These are phyloP conservation scores for Orthosia gothica DNA, from an alignment of 2,888 invertebrate species.

Conservation along the genomic window DNA sequence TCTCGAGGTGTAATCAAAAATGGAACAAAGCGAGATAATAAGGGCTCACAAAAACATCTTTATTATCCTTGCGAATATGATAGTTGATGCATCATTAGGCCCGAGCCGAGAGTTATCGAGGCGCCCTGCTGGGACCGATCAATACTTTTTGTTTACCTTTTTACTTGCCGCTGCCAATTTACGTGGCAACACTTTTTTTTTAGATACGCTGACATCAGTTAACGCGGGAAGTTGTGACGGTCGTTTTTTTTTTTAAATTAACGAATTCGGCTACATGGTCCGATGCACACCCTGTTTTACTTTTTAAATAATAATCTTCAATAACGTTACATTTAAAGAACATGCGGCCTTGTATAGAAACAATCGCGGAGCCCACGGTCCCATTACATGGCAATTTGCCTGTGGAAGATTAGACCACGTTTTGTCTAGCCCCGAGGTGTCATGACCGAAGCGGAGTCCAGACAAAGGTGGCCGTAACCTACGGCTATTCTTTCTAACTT, in stretches of 20 bases:
- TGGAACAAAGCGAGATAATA: constrained; percentile 63
- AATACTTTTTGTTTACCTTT: constrained; percentile 73
- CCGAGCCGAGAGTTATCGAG: constrained; percentile 70
- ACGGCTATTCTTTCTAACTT: constrained; percentile 78
- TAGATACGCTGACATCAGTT: constrained; percentile 47
- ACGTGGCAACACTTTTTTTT: constrained; percentile 64
- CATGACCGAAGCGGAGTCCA: constrained; percentile 72
- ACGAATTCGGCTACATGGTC: constrained; percentile 68
- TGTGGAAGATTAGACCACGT: constrained; percentile 74
- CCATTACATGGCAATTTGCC: constrained; percentile 73
- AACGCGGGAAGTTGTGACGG: constrained; percentile 54
- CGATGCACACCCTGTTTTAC: constrained; percentile 75
- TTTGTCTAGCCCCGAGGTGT: constrained; percentile 80
- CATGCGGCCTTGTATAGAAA: constrained; percentile 41
- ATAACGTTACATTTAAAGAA: constrained; percentile 38
- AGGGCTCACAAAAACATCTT: constrained; percentile 72
- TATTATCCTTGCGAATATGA: constrained; percentile 73
- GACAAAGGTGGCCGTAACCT: constrained; percentile 76
- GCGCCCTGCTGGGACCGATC: constrained; percentile 76
- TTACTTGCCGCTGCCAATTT: constrained; percentile 67
- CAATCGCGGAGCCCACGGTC: constrained; percentile 54
- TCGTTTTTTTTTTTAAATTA: constrained; percentile 57
- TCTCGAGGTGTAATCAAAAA: constrained; percentile 61
- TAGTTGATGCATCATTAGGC: constrained; percentile 73
- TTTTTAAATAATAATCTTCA: constrained; percentile 49